These are phyloP conservation scores for Plectropomus leopardus DNA, from an alignment of 2,113 vertebrate genomes.

Conservation along the genomic window DNA sequence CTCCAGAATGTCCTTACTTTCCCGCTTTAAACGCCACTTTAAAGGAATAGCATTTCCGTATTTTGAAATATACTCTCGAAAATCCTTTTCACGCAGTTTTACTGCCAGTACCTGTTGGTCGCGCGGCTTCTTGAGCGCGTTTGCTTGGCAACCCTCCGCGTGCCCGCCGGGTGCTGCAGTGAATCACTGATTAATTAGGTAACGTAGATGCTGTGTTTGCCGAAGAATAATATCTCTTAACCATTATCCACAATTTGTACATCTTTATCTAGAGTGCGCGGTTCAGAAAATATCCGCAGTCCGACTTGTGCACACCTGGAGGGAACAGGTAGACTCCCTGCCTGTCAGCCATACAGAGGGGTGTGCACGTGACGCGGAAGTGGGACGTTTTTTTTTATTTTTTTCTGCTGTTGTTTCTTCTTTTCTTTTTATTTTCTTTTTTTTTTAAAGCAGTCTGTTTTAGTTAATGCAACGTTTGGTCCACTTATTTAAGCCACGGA, in stretches of 20 bases:
- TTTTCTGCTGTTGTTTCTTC: too few species aligned
- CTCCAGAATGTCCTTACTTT: background rate
- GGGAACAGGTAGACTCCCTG: too few species aligned
- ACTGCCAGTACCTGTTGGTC: fast-evolving
- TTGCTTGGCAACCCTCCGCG: background rate
- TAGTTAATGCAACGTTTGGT: too few species aligned
- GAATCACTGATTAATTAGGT: background rate
- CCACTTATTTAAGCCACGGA: too few species aligned
- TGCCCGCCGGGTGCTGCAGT: background rate
- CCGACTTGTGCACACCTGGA: background rate
- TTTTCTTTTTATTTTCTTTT: too few species aligned
- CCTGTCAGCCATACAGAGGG: too few species aligned
- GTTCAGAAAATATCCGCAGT: background rate
- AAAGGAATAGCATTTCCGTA: background rate
- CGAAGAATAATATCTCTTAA: too few species aligned
- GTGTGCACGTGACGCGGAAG: too few species aligned
- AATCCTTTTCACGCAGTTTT: background rate
- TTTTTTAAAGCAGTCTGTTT: too few species aligned
- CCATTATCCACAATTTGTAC: too few species aligned
- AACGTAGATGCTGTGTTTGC: background rate
- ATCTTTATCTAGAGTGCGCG: background rate
- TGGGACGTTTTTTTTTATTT: too few species aligned
- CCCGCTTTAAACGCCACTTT: background rate
- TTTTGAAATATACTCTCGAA: background rate
- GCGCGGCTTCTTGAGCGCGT: background rate